A percentile compares a stretch with the other conserved stretches of the same genome.
Conservation (phyloP, 2,113 vertebrate species). For the Callithrix jacchus region DNA sequence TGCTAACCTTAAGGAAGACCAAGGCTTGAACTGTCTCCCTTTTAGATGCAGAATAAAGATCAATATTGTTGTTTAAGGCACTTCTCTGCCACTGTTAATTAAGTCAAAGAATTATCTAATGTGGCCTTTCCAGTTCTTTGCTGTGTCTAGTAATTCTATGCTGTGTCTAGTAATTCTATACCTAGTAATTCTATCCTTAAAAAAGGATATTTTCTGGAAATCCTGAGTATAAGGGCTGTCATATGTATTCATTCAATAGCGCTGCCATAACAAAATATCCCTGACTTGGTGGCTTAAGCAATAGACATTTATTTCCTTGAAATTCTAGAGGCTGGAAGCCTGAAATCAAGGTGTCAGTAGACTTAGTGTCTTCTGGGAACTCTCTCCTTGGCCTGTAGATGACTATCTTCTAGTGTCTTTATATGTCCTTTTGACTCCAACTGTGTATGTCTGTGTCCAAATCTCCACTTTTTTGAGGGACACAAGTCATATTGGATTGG, state of each 20-base stretch:
- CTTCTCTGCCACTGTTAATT: background rate
- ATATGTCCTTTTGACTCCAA: rapidly evolving
- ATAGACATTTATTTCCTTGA: background rate
- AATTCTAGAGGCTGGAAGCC: background rate
- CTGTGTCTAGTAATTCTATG: background rate
- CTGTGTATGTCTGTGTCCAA: background rate
- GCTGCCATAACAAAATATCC: background rate
- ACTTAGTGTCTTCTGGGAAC: background rate
- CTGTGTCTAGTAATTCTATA: background rate
- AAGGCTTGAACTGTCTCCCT: background rate
- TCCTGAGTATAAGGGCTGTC: background rate
- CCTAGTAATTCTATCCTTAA: background rate
- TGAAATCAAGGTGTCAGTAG: background rate
- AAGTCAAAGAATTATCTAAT: background rate
- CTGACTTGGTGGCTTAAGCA: background rate
- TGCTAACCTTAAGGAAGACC: background rate
- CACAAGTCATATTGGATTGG: background rate
- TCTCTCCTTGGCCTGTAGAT: background rate
- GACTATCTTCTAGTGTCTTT: background rate
- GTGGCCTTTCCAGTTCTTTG: background rate
- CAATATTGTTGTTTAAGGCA: background rate
- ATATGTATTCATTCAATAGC: background rate
- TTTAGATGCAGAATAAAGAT: background rate
- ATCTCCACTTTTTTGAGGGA: background rate
- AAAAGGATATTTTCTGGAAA: background rate